Evolutionary conservation across 2,888 invertebrate species (phyloP), one percentile per base, ranked within the genome.

Genomic region (Chymomyza caudatula): DNA sequence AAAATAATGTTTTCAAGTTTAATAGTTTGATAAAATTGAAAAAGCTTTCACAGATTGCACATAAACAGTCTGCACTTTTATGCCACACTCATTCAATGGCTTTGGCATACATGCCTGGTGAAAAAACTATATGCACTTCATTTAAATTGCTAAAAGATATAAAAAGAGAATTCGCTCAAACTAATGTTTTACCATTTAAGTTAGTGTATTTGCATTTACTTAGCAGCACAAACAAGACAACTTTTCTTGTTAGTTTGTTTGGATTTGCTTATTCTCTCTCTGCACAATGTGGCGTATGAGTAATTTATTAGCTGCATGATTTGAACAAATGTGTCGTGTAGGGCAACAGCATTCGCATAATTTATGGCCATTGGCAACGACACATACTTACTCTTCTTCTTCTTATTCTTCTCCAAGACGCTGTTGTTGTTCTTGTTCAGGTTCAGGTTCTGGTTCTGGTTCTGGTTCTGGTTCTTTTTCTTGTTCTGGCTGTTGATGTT

Each of bases 241-340:
- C 29, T 37, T 37, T 37, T 37, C 29, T 37, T 37, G 29, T 37
- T 37, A 37, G 29, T 37, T 37, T 37, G 29, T 37, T 37, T 37
- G 29, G 29, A 11, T 37, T 37, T 37, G 29, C 29, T 25, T 25
- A 13, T 43, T 43, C 43, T 4, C 11, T 15, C 5, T 47, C 47
- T 8, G 47, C 19, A 19, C 17, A 47, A 47, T 19, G 19, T 47
- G 47, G 13, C 29, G 29, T 37, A 37, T 51, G 19, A 51, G 51
- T 51, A 20, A 51, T 51, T 51, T 51, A 51, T 51, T 20, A 51
- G 51, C 51, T 22, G 22, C 22, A 19, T 51, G 51, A 51, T 51
- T 51, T 51, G 13, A 37, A 37, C 29, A 37, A 37, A 37, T 37
- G 29, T 37, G 29, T 37, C 29, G 29, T 37, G 29, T 37, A 37